Evolutionary conservation across 2,113 vertebrate genomes (phyloP), one percentile per base, ranked within the genome.

Genomic region (Amphiprion ocellaris): DNA sequence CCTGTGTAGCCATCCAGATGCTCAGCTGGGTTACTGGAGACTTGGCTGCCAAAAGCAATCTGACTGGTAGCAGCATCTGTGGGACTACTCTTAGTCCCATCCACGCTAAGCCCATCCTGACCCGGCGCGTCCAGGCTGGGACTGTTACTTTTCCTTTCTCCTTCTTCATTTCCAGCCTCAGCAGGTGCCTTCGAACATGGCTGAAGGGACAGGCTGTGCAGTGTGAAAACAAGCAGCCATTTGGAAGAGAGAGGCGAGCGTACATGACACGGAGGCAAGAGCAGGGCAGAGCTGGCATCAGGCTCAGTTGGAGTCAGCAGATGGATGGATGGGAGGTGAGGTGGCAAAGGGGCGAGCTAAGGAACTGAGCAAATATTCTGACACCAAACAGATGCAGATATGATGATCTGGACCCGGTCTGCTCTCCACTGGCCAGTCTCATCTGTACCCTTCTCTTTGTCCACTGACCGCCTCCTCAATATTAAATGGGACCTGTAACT

Each of bases 111-210:
- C n/a, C 80, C 44, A 19, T 15, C 52, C 70, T 59, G 50, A 74
- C 65, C 39, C 1, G n/a, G 19, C 24, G 64, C 39, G 63, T 74
- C 66, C 71, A 12, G 5, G 47, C 49, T 60, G 59, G 63, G 56
- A 59, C 76, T 54, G 59, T 69, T 71, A 47, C 41, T 41, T 30
- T 67, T 58, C 52, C 44, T 69, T 69, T 39, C 33, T 53, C 23
- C 56, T 16, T 39, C 26, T 61, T 83, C 37, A 41, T 76, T 65
- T 71, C 64, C 69, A 23, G 84, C 64, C 37, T 30, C 68, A 66
- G 90, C 71, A 46, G 77, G 86, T 66, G 55, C 23, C 80, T 68
- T 56, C 72, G 28, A 68, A 73, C 70, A 60, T 19, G 49, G 62
- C 58, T 70, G 49, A 83, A 53, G 67, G 44, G 53, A 24, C 72